Evolutionary conservation across 2,888 invertebrate species (phyloP).

Genomic region (Acheta domesticus): DNA sequence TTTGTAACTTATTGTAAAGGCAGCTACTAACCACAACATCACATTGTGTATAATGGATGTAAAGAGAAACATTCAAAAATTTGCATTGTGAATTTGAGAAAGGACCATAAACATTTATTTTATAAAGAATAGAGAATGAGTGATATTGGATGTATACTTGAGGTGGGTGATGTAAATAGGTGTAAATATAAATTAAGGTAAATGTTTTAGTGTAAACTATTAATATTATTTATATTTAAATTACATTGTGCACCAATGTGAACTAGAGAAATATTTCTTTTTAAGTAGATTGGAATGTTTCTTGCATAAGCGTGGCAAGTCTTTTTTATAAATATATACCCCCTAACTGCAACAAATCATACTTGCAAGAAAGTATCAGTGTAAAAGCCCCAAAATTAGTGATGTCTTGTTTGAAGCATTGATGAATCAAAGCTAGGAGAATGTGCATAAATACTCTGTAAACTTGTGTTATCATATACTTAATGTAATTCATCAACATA

Average conservation of each 20-base stretch:
- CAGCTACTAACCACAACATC: background rate
- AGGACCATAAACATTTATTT: constrained; percentile 3
- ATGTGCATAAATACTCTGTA: background rate
- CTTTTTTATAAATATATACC: background rate
- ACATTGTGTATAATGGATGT: background rate
- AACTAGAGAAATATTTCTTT: background rate
- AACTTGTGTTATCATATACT: background rate
- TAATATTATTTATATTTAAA: constrained; percentile 21
- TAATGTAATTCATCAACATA: background rate
- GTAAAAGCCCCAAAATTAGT: too few species aligned
- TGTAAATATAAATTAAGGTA: constrained; percentile 31
- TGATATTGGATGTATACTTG: constrained; percentile 1
- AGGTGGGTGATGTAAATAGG: constrained; percentile 28
- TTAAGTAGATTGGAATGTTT: background rate
- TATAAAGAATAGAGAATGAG: background rate
- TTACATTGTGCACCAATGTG: background rate
- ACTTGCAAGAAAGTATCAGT: too few species aligned
- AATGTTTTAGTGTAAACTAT: constrained; percentile 25
- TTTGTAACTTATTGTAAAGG: constrained; percentile 7
- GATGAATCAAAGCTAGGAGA: background rate
- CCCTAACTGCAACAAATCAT: background rate
- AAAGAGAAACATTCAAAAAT: background rate
- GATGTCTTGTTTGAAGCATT: too few species aligned
- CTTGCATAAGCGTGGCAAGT: background rate
- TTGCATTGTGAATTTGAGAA: background rate